Base-by-base conservation (phyloP, 2,888 invertebrate species). In the Flabesymbios commensalis region DNA sequence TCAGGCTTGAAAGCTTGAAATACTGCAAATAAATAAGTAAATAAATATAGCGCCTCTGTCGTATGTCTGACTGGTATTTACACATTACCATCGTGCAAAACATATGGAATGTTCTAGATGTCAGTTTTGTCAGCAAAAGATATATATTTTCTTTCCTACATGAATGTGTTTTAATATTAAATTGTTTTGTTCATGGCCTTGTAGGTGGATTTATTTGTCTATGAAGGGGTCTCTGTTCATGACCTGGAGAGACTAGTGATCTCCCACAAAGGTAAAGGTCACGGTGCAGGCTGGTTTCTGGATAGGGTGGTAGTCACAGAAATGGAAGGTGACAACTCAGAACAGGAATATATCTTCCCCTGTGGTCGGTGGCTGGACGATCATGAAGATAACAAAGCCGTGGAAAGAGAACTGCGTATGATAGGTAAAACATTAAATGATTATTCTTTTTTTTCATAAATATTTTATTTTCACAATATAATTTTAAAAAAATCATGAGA, bases 301-400 rank as follows among this genome's bases (percentile, higher is more conserved):
- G 78, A 79, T 51, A 77, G 72, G 56, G 65, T 78, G 5, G 61
- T 72, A 5, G 68, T 79, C 56, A 64, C 69, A 53, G 75, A 77
- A 61, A 72, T 31, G 28, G 39, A 53, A 7, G 43, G 55, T 14
- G 51, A 57, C 4, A 26, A 41, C 3, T 39, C 45, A 17, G 63
- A 33, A 4, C n/a, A 56, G 51, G 51, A 64, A 26, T 28, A 71
- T 59, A 61, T 78, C 41, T 79, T 80, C 69, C 75, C 77, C 2
- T 79, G 78, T 69, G 67, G 72, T 7, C 66, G 72, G 39, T 79
- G 79, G 79, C 65, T 79, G 60, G 79, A 79, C 60, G 71, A 72
- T 17, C 72, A 76, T 59, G 76, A 77, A 56, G 77, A 72, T 57
- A 77, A 79, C 63, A 74, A 76, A 36, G 71, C 70, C 47, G 77